A percentile compares a stretch with the other conserved stretches of the same genome.
phyloP scores from a whole-genome alignment of 2,113 vertebrate genomes.

The Chaetorhynchus papuensis region DNA sequence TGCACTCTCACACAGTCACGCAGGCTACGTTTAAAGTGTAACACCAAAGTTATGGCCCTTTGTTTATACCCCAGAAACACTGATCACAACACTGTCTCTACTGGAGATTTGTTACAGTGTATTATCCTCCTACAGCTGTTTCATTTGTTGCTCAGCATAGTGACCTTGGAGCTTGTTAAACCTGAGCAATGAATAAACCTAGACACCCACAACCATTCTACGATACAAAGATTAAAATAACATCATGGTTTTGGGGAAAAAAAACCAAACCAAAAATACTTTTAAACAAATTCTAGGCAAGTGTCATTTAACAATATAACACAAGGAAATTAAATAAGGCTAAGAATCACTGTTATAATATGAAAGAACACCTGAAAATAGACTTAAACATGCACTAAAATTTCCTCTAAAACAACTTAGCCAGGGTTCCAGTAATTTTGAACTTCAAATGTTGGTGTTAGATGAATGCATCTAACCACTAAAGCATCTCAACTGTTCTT shows the following conservation, averaged over 20 bases:
- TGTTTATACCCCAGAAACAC: background rate
- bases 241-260: background rate
- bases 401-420: background rate
- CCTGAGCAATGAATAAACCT: background rate
- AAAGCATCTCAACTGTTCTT: background rate
- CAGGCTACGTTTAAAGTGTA: accelerated
- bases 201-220: background rate
- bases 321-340: background rate
- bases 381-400: background rate
- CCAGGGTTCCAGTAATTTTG: background rate
- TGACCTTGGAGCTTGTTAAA: background rate
- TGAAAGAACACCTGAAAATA: background rate
- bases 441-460: background rate
- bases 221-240: background rate
- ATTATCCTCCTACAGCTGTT: background rate
- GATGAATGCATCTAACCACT: background rate
- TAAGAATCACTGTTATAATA: background rate
- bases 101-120: background rate
- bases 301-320: background rate
- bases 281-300: background rate
- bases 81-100: background rate
- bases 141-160: background rate
- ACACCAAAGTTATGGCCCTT: too few species aligned
- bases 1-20: accelerated
- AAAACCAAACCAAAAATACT: background rate